Evolutionary conservation across 2,113 vertebrate genomes (phyloP).

Genomic region (Pterocles orientalis): DNA sequence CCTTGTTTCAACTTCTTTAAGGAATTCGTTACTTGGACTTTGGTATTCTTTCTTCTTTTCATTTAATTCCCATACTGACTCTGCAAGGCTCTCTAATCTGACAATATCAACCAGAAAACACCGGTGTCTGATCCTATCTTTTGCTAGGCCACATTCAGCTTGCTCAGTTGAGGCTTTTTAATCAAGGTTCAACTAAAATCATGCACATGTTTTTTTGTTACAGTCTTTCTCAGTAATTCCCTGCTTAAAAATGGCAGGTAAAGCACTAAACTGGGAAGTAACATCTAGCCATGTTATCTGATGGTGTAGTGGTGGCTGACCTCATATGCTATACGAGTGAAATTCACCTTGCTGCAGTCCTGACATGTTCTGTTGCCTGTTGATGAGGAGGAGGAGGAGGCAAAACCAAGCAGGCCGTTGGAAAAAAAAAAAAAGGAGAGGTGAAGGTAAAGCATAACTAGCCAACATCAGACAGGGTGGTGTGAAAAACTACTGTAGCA

Average conservation of each 20-base stretch:
- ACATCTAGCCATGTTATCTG: neutral
- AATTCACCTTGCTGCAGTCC: neutral
- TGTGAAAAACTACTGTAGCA: neutral
- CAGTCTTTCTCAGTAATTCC: neutral
- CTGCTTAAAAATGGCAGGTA: neutral
- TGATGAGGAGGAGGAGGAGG: neutral
- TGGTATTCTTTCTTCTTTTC: neutral
- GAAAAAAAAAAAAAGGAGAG: neutral
- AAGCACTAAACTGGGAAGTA: neutral
- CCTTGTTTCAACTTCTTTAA: conserved; percentile 51
- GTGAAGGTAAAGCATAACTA: neutral
- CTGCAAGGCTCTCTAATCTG: conserved; percentile 5
- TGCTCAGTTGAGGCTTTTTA: neutral
- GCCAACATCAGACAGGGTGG: neutral
- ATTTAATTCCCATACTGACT: neutral
- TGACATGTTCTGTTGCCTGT: neutral
- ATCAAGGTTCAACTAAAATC: neutral
- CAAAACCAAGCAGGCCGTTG: neutral
- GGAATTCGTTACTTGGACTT: conserved; percentile 8
- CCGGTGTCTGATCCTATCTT: neutral
- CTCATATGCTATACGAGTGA: neutral
- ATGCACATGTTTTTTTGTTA: neutral
- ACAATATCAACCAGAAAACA: conserved; percentile 25
- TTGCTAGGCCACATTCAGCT: neutral
- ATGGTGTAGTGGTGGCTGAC: neutral